A percentile compares a stretch with the other conserved stretches of the same genome.
These are phyloP conservation scores for Sylvia atricapilla DNA, from an alignment of 2,113 vertebrate genomes.

Conservation along the genomic window DNA sequence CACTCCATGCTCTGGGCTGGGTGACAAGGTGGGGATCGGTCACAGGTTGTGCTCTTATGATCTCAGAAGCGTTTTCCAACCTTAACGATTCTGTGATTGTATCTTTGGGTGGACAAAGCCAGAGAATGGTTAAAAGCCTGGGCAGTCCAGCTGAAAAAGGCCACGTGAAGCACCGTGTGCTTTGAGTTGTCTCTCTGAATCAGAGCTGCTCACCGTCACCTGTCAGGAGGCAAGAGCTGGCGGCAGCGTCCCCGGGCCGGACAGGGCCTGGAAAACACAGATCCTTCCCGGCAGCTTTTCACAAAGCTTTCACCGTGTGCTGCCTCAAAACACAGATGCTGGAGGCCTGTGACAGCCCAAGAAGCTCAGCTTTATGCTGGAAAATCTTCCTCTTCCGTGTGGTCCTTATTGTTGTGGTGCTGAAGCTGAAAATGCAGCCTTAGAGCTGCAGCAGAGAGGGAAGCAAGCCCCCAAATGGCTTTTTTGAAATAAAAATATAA, in stretches of 20 bases:
- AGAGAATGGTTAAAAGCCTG: background rate
- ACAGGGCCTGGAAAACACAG: background rate
- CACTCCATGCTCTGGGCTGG: background rate
- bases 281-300: background rate
- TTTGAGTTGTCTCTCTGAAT: background rate
- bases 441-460: background rate
- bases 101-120: background rate
- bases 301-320: background rate
- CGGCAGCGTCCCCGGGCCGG: fast-evolving
- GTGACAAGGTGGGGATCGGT: background rate
- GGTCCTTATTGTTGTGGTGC: background rate
- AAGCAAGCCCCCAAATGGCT: fast-evolving
- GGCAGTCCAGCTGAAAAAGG: background rate
- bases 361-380: background rate
- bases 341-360: background rate
- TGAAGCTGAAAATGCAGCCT: background rate
- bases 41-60: fast-evolving
- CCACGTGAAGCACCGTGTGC: background rate
- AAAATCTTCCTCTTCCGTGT: background rate
- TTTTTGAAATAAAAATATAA: background rate
- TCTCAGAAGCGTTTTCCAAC: background rate
- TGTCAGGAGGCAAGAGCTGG: background rate
- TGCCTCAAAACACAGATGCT: background rate
- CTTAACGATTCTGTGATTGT: no score
- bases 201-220: background rate